Evolutionary conservation across 2,113 vertebrate genomes (phyloP).

Genomic region (Charina bottae): DNA sequence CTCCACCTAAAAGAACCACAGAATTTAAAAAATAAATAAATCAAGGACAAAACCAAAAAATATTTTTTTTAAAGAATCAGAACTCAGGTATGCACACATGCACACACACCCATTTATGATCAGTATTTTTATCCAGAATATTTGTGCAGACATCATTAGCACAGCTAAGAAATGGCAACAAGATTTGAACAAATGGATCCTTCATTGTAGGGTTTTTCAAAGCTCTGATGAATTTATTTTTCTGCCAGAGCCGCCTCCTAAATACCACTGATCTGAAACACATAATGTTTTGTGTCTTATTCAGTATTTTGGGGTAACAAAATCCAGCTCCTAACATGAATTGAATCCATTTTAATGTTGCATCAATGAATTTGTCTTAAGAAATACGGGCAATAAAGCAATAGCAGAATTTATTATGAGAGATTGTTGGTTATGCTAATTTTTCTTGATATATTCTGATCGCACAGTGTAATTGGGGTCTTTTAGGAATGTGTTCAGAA

Average conservation of each 20-base stretch:
- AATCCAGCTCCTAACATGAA: background rate
- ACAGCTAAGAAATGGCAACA: background rate
- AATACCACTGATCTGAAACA: background rate
- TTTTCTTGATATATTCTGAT: background rate
- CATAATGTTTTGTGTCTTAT: background rate
- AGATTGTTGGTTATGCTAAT: background rate
- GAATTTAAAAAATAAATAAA: no score
- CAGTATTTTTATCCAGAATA: background rate
- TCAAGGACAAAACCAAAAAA: background rate
- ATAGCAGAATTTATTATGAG: background rate
- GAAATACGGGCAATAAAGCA: background rate
- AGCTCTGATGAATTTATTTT: background rate
- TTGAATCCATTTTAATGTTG: background rate
- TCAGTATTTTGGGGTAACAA: background rate
- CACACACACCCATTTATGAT: background rate
- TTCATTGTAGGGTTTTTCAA: background rate
- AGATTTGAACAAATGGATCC: background rate
- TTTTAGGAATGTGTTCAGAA: background rate
- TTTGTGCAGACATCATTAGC: background rate
- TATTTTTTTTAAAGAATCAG: background rate
- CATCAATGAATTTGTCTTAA: background rate
- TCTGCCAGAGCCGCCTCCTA: background rate
- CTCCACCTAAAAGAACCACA: background rate
- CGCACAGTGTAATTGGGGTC: background rate
- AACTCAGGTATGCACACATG: no score